A percentile compares a stretch with the other conserved stretches of the same genome.
phyloP scores from a whole-genome alignment of 2,888 invertebrate species.

The Balanococcus diminutus region DNA sequence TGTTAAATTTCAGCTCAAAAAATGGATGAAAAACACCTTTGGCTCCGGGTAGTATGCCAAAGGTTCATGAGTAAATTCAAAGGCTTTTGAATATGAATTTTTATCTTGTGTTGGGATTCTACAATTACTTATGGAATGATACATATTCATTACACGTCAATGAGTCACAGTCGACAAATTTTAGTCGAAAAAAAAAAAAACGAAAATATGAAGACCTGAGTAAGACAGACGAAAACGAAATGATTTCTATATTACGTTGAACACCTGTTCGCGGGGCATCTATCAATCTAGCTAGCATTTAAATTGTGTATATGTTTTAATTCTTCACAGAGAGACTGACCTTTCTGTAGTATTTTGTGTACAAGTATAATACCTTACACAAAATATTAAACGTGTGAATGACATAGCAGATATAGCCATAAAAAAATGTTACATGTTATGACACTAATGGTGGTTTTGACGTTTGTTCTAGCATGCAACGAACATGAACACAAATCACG shows the following conservation, averaged over 20 bases:
- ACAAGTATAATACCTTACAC: conserved; percentile 39
- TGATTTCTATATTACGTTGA: conserved; percentile 37
- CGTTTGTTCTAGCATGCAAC: conserved; percentile 13
- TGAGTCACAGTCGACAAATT: conserved; percentile 33
- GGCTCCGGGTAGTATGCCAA: no score
- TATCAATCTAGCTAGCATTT: conserved; percentile 8
- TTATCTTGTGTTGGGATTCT: no score
- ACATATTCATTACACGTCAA: conserved; percentile 29
- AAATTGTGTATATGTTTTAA: conserved; percentile 15
- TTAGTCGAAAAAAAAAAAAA: neutral
- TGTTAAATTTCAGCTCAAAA: no score
- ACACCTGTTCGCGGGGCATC: conserved; percentile 4
- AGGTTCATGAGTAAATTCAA: no score
- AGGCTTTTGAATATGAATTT: no score
- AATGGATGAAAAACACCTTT: no score
- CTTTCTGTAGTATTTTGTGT: conserved; percentile 24
- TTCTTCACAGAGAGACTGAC: conserved; percentile 20
- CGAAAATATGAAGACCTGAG: neutral
- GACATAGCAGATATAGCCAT: conserved; percentile 48
- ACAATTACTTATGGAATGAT: no score
- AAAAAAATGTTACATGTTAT: conserved; percentile 50
- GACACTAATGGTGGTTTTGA: conserved; percentile 54
- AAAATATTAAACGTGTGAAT: conserved; percentile 50
- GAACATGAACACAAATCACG: conserved; percentile 51
- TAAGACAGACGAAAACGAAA: neutral